A percentile compares a stretch with the other conserved stretches of the same genome.
phyloP scores from a whole-genome alignment of 2,113 vertebrate genomes.

The Chaetura pelagica region DNA sequence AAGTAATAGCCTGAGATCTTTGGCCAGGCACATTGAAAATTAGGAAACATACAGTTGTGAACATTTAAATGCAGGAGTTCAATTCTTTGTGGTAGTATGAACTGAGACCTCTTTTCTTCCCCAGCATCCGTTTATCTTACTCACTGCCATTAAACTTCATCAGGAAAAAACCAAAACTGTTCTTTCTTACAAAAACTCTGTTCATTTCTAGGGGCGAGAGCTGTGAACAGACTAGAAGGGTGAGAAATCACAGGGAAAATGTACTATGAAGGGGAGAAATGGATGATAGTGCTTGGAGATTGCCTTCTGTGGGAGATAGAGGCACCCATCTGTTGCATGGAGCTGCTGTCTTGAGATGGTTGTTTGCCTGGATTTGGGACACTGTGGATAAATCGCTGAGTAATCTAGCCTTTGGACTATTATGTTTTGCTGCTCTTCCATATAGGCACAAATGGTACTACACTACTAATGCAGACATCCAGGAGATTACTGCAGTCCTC shows the following conservation, averaged over 20 bases:
- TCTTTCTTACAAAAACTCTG: not conserved
- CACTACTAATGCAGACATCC: not conserved
- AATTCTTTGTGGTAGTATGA: not conserved
- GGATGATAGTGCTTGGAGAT: not conserved
- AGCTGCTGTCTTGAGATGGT: not conserved
- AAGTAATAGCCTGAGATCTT: not conserved
- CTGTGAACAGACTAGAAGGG: not conserved
- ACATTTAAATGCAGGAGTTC: not conserved
- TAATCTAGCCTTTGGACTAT: not conserved
- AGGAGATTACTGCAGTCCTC: not conserved
- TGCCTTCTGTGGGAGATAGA: not conserved
- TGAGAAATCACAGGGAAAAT: not conserved
- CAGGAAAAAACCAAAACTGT: not conserved
- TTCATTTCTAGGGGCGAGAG: not conserved
- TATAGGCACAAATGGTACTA: not conserved
- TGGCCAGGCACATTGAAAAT: not conserved
- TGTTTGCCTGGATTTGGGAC: not conserved
- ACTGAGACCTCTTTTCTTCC: not conserved
- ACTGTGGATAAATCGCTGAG: not conserved
- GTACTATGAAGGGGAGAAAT: not conserved
- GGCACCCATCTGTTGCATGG: not conserved
- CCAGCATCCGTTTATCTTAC: not conserved
- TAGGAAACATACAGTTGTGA: not conserved
- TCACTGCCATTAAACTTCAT: not conserved
- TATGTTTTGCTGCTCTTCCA: not conserved